phyloP scores from a whole-genome alignment of 2,888 invertebrate genomes.

The Steinernema hermaphroditum region DNA sequence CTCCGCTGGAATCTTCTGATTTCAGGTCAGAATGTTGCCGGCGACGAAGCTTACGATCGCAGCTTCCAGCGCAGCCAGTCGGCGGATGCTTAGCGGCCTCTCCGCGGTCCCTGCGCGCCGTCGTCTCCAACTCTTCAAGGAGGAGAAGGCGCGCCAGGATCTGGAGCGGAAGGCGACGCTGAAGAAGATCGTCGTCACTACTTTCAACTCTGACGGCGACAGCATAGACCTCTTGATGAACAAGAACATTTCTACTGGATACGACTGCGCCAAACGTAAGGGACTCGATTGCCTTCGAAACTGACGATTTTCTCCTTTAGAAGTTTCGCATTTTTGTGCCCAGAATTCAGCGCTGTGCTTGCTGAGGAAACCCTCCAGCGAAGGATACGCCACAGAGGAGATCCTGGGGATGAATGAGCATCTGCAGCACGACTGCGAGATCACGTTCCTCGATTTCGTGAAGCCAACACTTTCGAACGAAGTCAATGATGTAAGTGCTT shows the following conservation, averaged over 20 bases:
- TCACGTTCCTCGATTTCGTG: slow-evolving; percentile 11
- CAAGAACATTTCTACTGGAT: slow-evolving; percentile 14
- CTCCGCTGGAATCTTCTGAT: neutral
- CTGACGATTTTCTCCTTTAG: neutral
- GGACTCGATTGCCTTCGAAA: neutral
- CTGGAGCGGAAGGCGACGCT: neutral
- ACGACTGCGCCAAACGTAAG: slow-evolving; percentile 23
- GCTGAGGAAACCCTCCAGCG: no score
- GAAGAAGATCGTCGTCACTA: neutral
- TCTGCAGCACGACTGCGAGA: neutral
- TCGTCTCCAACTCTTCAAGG: neutral
- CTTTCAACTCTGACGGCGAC: neutral
- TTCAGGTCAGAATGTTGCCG: slow-evolving; percentile 9
- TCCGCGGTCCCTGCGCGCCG: neutral
- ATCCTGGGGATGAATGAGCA: neutral
- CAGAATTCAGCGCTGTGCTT: slow-evolving; percentile 5
- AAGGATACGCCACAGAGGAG: neutral
- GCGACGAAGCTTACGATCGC: neutral
- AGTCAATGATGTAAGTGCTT: slow-evolving; percentile 4
- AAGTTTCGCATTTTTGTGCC: neutral
- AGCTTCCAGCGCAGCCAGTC: neutral
- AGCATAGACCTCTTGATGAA: slow-evolving; percentile 7
- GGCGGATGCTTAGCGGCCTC: slow-evolving; percentile 1
- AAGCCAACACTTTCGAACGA: neutral
- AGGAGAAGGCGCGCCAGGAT: slow-evolving; percentile 23